Evolutionary conservation across 2,113 vertebrate genomes (phyloP).

Genomic region (Lophochroa leadbeateri): DNA sequence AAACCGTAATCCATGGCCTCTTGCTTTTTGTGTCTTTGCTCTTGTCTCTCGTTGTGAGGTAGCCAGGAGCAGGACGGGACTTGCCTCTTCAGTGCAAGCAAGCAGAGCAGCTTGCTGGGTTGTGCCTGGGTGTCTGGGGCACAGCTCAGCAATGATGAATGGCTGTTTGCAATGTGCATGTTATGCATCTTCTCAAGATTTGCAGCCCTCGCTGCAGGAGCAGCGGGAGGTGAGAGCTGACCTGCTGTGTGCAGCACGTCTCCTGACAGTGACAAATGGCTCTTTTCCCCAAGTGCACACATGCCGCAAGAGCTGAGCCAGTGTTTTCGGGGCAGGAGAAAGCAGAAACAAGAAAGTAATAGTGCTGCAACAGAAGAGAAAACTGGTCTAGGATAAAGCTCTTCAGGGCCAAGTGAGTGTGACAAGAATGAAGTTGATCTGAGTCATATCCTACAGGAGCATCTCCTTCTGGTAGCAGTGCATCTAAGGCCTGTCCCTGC

Average conservation of each 20-base stretch:
- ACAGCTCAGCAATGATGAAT: constrained; percentile 65
- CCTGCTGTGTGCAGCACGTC: constrained; percentile 66
- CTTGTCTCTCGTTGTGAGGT: neutral
- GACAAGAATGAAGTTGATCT: neutral
- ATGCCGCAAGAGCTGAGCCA: constrained; percentile 34
- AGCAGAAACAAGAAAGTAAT: neutral
- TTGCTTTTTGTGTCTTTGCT: neutral
- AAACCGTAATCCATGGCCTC: neutral
- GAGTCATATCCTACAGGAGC: neutral
- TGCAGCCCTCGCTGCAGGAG: constrained; percentile 62
- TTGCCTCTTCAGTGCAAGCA: neutral
- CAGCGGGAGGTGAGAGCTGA: constrained; percentile 63
- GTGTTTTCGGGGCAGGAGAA: constrained; percentile 17
- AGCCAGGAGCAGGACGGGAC: fast-evolving
- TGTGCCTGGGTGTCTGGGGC: neutral
- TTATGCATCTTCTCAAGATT: constrained; percentile 73
- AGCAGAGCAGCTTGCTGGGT: neutral
- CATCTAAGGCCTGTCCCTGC: neutral
- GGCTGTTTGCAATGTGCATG: constrained; percentile 65
- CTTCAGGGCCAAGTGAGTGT: neutral
- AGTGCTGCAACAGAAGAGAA: neutral
- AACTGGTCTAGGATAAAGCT: neutral
- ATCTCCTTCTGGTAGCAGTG: neutral
- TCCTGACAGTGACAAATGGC: constrained; percentile 72
- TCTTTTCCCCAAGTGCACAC: neutral